A percentile compares a stretch with the other conserved stretches of the same genome.
Evolutionary conservation across 2,113 vertebrate species (phyloP).

Genomic region (Xiphias gladius): DNA sequence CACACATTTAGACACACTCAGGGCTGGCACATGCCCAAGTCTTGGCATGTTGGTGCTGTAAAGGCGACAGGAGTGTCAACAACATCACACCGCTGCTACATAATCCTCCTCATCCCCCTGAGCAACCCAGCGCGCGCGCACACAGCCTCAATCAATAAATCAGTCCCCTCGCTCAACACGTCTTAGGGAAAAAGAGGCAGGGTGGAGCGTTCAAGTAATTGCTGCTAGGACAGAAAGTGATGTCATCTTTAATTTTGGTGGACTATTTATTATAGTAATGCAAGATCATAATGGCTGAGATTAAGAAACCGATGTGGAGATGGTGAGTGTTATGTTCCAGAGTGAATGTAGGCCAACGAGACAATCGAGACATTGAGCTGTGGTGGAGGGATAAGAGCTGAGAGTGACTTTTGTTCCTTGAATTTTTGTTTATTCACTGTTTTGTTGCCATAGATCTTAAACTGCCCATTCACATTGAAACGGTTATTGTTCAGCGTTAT

Average conservation of each 20-base stretch:
- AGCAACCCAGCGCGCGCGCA: conserved; percentile 30
- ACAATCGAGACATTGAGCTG: conserved; percentile 59
- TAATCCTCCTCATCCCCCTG: conserved; percentile 63
- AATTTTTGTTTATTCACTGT: conserved; percentile 66
- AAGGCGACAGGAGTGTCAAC: conserved; percentile 76
- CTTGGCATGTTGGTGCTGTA: conserved; percentile 60
- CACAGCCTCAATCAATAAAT: conserved; percentile 68
- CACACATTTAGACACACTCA: conserved; percentile 56
- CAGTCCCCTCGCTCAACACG: conserved; percentile 45
- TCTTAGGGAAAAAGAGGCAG: conserved; percentile 37
- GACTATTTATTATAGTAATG: conserved; percentile 54
- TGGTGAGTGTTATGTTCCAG: conserved; percentile 33
- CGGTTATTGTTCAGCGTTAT: conserved; percentile 63
- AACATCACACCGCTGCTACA: conserved; percentile 67
- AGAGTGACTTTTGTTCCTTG: conserved; percentile 63
- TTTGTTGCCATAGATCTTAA: conserved; percentile 73
- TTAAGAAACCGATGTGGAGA: conserved; percentile 52
- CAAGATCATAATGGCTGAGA: conserved; percentile 45
- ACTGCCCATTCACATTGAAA: conserved; percentile 59
- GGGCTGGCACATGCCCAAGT: conserved; percentile 58
- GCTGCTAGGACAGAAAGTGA: conserved; percentile 41
- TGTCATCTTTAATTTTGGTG: conserved; percentile 54
- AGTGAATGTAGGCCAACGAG: conserved; percentile 54
- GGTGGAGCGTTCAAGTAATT: conserved; percentile 22
- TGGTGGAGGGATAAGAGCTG: conserved; percentile 43